These are phyloP conservation scores for Drosophila cardini DNA, from an alignment of 1,140 invertebrate genomes.

Conservation along the genomic window DNA sequence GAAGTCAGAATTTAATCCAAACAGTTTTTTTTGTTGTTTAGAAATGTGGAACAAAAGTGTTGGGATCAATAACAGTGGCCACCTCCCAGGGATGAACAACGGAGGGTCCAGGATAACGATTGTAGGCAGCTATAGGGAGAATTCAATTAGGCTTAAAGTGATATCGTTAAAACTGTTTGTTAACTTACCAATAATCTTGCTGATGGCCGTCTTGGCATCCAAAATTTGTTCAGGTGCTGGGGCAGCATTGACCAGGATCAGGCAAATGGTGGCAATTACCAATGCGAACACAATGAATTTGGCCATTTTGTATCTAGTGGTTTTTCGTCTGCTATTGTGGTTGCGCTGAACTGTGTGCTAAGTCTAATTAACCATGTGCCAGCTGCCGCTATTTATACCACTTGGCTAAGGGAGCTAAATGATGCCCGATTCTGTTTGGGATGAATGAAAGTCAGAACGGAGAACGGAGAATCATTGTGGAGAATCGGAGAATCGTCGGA, in stretches of 20 bases:
- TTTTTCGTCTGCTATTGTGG: conserved; percentile 29
- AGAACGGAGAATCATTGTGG: neutral
- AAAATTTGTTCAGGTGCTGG: conserved; percentile 58
- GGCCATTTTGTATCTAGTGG: conserved; percentile 50
- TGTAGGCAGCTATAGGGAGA: conserved; percentile 59
- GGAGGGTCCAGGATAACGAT: conserved; percentile 63
- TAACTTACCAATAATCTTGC: conserved; percentile 70
- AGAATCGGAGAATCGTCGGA: neutral
- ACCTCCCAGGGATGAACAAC: conserved; percentile 67
- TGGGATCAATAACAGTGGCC: conserved; percentile 68
- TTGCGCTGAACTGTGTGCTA: conserved; percentile 39
- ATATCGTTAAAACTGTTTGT: neutral
- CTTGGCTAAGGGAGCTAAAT: conserved; percentile 9
- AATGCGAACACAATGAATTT: conserved; percentile 53
- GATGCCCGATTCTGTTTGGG: neutral
- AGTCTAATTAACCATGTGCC: conserved; percentile 59
- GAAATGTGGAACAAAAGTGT: conserved; percentile 61
- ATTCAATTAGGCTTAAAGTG: neutral
- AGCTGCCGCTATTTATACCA: conserved; percentile 70
- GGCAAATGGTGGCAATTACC: conserved; percentile 45
- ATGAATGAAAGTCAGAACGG: conserved; percentile 47
- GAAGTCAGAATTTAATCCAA: neutral
- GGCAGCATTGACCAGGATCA: conserved; percentile 54
- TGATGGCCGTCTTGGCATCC: conserved; percentile 68
- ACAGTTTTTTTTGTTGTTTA: conserved; percentile 1